A percentile compares a stretch with the other conserved stretches of the same genome.
phyloP scores from a whole-genome alignment of 2,113 vertebrate genomes.

The Perca fluviatilis region DNA sequence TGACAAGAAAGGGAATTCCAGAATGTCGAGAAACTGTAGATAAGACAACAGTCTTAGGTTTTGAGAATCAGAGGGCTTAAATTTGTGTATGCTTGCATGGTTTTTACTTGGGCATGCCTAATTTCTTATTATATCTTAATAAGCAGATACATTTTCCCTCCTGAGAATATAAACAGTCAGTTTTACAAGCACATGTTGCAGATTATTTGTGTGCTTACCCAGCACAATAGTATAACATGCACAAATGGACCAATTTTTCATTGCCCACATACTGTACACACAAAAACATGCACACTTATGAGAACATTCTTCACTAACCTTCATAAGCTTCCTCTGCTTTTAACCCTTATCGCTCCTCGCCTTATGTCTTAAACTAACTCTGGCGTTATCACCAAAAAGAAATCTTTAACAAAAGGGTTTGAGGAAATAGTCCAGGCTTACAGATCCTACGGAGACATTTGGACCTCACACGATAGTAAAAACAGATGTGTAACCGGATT shows the following conservation, averaged over 20 bases:
- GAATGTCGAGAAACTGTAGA: background rate
- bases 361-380: conserved; percentile 36
- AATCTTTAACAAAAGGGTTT: conserved; percentile 41
- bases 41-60: conserved; percentile 21
- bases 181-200: conserved; percentile 58
- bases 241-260: conserved; percentile 23
- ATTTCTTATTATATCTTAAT: conserved; percentile 50
- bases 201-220: conserved; percentile 57
- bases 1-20: background rate
- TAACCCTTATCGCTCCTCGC: conserved; percentile 27
- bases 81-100: conserved; percentile 45
- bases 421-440: conserved; percentile 44
- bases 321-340: conserved; percentile 29
- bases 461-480: conserved; percentile 65
- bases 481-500: conserved; percentile 73
- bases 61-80: conserved; percentile 14
- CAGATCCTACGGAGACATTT: conserved; percentile 48
- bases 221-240: conserved; percentile 32
- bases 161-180: conserved; percentile 53
- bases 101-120: conserved; percentile 56
- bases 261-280: conserved; percentile 8
- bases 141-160: conserved; percentile 51
- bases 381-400: conserved; percentile 32
- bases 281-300: conserved; percentile 24
- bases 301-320: conserved; percentile 45